Conservation (phyloP, 2,888 invertebrate species). For the Patella ulyssiponensis region DNA sequence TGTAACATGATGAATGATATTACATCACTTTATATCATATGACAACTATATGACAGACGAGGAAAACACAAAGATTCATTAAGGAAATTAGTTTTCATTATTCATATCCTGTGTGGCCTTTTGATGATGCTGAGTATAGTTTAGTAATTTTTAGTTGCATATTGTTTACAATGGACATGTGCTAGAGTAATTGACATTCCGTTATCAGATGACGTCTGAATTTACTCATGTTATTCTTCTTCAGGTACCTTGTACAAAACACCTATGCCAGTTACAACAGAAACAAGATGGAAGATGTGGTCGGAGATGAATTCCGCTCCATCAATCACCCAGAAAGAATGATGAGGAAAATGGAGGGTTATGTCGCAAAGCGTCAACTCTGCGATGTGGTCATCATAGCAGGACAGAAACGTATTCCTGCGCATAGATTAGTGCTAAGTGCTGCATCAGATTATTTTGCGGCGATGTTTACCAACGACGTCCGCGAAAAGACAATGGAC, state of each 20-base stretch:
- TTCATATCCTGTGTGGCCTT: no score
- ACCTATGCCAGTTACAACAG: slow-evolving; percentile 14
- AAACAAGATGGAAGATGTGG: slow-evolving; percentile 53
- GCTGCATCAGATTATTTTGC: slow-evolving; percentile 95
- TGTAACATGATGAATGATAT: no score
- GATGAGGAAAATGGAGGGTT: slow-evolving; percentile 86
- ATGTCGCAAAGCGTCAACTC: slow-evolving; percentile 85
- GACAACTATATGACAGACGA: no score
- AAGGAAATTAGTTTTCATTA: no score
- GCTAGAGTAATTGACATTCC: no score
- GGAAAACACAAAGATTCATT: no score
- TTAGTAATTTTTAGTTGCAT: no score
- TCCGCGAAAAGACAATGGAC: slow-evolving; percentile 86
- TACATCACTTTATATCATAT: no score
- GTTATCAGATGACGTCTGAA: no score
- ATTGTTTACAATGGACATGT: no score
- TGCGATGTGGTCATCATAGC: slow-evolving; percentile 91
- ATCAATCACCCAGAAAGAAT: slow-evolving; percentile 85
- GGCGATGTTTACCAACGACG: slow-evolving; percentile 93
- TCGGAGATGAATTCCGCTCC: slow-evolving; percentile 68
- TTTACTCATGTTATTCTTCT: neutral
- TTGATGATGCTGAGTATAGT: no score
- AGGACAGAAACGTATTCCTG: slow-evolving; percentile 80
- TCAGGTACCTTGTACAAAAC: slow-evolving; percentile 4
- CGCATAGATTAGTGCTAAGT: slow-evolving; percentile 89